phyloP scores from a whole-genome alignment of 2,797 vertebrate genomes.

The Scolopax bukidnonensis region DNA sequence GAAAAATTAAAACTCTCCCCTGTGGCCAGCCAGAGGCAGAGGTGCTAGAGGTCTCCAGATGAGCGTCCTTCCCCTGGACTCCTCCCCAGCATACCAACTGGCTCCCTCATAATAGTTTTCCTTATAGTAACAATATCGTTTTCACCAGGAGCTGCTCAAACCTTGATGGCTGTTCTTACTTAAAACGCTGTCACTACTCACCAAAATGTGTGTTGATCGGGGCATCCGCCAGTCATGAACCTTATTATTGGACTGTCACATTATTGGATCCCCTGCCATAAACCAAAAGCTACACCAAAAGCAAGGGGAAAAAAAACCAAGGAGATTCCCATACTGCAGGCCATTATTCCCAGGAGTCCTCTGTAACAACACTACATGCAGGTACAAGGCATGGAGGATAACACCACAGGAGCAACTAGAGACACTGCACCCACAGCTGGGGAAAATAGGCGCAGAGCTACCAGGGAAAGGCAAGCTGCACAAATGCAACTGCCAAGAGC shows the following conservation, averaged over 20 bases:
- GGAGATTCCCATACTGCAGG: not conserved
- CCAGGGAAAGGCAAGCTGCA: not conserved
- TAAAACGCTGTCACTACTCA: not conserved
- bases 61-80: not conserved
- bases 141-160: not conserved
- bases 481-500: not conserved
- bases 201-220: not conserved
- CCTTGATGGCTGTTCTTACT: not conserved
- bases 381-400: not conserved
- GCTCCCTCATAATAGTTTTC: not conserved
- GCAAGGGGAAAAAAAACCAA: fast-evolving
- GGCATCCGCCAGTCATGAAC: not conserved
- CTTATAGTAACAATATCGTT: fast-evolving
- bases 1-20: not conserved
- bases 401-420: not conserved
- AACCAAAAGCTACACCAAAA: not conserved
- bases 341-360: not conserved
- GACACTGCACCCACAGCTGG: fast-evolving
- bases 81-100: not conserved
- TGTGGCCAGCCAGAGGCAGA: fast-evolving
- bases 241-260: not conserved
- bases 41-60: not conserved
- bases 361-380: not conserved
- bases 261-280: not conserved
- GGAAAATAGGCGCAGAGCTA: not conserved